Evolutionary conservation across 2,797 vertebrate genomes (phyloP).

Genomic region (Diplodus sargus): DNA sequence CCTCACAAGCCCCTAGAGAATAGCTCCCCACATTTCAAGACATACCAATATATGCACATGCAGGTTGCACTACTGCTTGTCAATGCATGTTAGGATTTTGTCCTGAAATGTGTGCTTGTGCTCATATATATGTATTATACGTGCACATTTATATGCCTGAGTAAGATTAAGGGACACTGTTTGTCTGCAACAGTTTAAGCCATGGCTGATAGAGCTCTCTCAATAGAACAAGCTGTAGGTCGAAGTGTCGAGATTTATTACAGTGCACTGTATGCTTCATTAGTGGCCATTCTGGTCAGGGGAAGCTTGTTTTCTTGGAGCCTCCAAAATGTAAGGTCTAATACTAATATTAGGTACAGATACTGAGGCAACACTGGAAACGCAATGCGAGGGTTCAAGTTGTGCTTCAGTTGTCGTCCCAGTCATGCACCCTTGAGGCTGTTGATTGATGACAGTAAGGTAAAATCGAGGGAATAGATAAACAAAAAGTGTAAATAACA

Average conservation of each 20-base stretch:
- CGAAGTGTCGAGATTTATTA: constrained; percentile 68
- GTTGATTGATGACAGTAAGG: constrained; percentile 45
- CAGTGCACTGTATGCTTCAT: constrained; percentile 51
- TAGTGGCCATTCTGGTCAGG: constrained; percentile 48
- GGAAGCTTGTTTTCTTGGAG: constrained; percentile 40
- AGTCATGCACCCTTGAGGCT: constrained; percentile 30
- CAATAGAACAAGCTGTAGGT: constrained; percentile 42
- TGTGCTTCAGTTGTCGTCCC: constrained; percentile 28
- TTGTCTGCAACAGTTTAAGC: constrained; percentile 22
- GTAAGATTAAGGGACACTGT: constrained; percentile 36
- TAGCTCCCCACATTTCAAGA: not conserved
- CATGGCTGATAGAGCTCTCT: constrained; percentile 29
- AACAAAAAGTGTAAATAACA: not conserved
- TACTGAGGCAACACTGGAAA: constrained; percentile 37
- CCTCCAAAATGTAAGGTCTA: constrained; percentile 29
- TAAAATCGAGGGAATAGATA: constrained; percentile 17
- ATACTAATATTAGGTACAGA: constrained; percentile 35
- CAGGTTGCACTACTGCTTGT: not conserved
- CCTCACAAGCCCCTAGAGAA: not conserved
- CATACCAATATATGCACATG: not conserved
- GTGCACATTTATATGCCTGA: not conserved
- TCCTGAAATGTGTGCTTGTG: not conserved
- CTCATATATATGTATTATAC: constrained; percentile 8
- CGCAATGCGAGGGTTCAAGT: not conserved
- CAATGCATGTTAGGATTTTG: not conserved